Evolutionary conservation across 2,113 vertebrate genomes (phyloP), one percentile per base, ranked within the genome.

Genomic region (Sarotherodon lohbergeri): DNA sequence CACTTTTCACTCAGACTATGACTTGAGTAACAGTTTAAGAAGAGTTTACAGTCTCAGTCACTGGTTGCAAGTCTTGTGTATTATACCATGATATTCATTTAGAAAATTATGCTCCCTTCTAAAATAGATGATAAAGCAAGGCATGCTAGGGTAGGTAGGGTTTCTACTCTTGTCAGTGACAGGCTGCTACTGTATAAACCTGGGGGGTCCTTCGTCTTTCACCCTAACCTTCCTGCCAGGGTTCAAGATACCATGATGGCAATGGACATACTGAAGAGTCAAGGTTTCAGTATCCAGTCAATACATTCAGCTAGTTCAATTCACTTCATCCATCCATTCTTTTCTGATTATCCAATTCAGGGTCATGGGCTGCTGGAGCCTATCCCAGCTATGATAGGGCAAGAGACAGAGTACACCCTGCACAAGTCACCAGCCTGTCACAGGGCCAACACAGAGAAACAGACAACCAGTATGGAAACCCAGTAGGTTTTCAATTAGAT

Each of bases 141-240:
- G 66, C 24, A 43, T 71, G 63, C 1, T 13, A 2, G 36, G 36
- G 36, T 68, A 0, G 11, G n/a, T 71, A 71, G 66, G n/a, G 66
- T 14, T 71, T 14, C 36, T 43, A 43, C 7, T 22, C 1, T 43
- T 71, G n/a, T 4, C 36, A 71, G n/a, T 71, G 36, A 71, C n/a
- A 24, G 3, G 11, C 36, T 24, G 12, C 63, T 71, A 24, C 63
- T 16, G 4, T 71, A 14, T 41, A 0, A 41, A 68, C 36, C 63
- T 71, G 36, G 11, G 36, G 0, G 12, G n/a, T 43, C 66, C 36
- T 1, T 43, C 0, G n/a, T 68, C 63, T 68, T 41, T 68, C 1
- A 71, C 66, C 39, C 22, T 43, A 9, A 43, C 2, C 66, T 1
- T 9, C n/a, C 39, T 16, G 66, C 36, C 66, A 43, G 36, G 1